Percentiles rank a stretch among this genome's conserved stretches.
Conservation (phyloP, 2,888 invertebrate species). For the Orgyia antiqua region DNA sequence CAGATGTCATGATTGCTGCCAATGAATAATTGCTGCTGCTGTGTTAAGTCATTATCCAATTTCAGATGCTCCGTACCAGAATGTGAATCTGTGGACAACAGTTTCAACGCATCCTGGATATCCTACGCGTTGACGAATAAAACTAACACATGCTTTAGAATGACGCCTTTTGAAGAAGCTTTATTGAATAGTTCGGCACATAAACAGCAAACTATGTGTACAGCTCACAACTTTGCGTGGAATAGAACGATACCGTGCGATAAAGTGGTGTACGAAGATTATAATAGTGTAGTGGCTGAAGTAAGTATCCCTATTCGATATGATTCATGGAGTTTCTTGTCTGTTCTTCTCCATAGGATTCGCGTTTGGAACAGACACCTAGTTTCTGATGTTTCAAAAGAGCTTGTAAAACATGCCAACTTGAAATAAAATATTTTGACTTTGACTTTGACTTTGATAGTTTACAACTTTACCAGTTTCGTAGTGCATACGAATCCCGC, state of each 20-base stretch:
- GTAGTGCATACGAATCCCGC: too few species aligned
- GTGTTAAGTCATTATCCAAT: too few species aligned
- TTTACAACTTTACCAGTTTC: too few species aligned
- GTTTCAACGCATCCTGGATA: constrained; percentile 67
- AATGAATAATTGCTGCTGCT: too few species aligned
- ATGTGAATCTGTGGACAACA: constrained; percentile 39
- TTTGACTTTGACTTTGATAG: too few species aligned
- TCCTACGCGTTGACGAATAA: constrained; percentile 53
- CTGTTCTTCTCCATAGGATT: too few species aligned
- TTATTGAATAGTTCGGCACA: constrained; percentile 9
- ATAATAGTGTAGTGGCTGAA: constrained; percentile 81
- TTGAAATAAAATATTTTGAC: too few species aligned
- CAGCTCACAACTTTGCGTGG: constrained; percentile 46
- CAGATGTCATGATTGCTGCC: too few species aligned
- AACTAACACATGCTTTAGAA: constrained; percentile 57
- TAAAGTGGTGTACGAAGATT: constrained; percentile 77
- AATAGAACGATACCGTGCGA: constrained; percentile 60
- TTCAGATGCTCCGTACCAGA: constrained; percentile 58
- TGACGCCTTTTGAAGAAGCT: constrained; percentile 21
- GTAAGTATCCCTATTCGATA: constrained; percentile 72
- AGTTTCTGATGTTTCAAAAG: too few species aligned
- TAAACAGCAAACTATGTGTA: constrained; percentile 40
- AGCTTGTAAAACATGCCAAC: too few species aligned
- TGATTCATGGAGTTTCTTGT: too few species aligned
- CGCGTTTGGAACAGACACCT: too few species aligned